A percentile compares a stretch with the other conserved stretches of the same genome.
Conservation (phyloP, 2,113 vertebrate genomes). For the Ardeotis arabs region DNA sequence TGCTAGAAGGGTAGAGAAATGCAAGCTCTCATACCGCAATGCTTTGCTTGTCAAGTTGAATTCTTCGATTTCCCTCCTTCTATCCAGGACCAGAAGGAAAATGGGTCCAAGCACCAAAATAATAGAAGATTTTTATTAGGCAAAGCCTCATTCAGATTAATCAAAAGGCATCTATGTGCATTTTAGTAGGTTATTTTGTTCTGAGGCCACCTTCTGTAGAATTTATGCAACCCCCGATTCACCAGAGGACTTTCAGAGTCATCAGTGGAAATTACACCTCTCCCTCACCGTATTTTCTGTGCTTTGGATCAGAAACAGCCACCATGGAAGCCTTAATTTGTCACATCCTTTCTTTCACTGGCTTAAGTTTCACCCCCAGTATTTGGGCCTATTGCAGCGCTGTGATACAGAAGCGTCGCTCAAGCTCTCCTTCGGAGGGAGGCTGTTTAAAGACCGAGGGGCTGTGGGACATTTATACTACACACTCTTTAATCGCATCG, state of each 20-base stretch:
- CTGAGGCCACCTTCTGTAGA: not conserved
- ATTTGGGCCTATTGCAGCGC: not conserved
- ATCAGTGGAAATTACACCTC: not conserved
- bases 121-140: not conserved
- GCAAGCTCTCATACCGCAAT: not conserved
- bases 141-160: not conserved
- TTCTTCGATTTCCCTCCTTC: not conserved
- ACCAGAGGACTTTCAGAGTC: not conserved
- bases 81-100: not conserved
- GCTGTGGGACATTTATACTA: not conserved
- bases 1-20: not conserved
- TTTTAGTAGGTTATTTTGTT: not conserved
- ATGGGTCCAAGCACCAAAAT: not conserved
- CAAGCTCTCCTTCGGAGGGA: not conserved
- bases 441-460: not conserved
- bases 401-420: not conserved
- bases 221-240: not conserved
- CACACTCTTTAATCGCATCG: fast-evolving
- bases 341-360: not conserved
- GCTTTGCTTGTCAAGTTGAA: not conserved
- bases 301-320: not conserved
- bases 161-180: not conserved
- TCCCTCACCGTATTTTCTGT: not conserved
- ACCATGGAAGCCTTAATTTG: not conserved
- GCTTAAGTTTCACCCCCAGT: not conserved